These are phyloP conservation scores for Pelochelys cantorii DNA, from an alignment of 2,797 vertebrate genomes.

Conservation along the genomic window DNA sequence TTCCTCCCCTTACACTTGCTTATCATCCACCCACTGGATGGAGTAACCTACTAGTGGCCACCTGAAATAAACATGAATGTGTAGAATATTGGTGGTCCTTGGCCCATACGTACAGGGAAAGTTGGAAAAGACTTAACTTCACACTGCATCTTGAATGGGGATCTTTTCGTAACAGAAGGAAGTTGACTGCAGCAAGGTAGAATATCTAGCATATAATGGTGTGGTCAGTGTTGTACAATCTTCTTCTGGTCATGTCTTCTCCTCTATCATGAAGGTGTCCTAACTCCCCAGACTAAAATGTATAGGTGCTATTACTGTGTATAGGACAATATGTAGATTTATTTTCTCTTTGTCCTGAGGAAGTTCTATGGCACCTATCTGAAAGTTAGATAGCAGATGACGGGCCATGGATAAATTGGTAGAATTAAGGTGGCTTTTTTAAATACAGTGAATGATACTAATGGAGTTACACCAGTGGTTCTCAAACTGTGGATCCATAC, in stretches of 20 bases:
- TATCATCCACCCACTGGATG: background rate
- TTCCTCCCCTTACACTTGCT: background rate
- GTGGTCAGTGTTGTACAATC: background rate
- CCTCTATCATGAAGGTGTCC: too few relatives aligned
- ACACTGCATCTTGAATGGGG: background rate
- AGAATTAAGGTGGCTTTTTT: background rate
- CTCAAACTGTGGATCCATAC: background rate
- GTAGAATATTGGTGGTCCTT: background rate
- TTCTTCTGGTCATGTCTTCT: too few relatives aligned
- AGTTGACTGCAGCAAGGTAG: background rate
- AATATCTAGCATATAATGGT: background rate
- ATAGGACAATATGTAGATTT: too few relatives aligned
- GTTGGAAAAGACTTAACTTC: background rate
- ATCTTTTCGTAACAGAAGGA: background rate
- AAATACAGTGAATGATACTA: background rate
- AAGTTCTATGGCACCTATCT: too few relatives aligned
- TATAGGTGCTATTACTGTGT: too few relatives aligned
- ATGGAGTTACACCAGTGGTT: too few relatives aligned
- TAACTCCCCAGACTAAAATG: too few relatives aligned
- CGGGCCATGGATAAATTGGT: too few relatives aligned
- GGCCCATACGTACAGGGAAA: background rate
- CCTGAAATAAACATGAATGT: background rate
- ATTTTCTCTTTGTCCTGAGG: too few relatives aligned
- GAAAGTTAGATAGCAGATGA: too few relatives aligned
- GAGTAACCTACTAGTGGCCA: background rate